Evolutionary conservation across 2,113 vertebrate species (phyloP), one percentile per base, ranked within the genome.

Genomic region (Todiramphus saurophagus): DNA sequence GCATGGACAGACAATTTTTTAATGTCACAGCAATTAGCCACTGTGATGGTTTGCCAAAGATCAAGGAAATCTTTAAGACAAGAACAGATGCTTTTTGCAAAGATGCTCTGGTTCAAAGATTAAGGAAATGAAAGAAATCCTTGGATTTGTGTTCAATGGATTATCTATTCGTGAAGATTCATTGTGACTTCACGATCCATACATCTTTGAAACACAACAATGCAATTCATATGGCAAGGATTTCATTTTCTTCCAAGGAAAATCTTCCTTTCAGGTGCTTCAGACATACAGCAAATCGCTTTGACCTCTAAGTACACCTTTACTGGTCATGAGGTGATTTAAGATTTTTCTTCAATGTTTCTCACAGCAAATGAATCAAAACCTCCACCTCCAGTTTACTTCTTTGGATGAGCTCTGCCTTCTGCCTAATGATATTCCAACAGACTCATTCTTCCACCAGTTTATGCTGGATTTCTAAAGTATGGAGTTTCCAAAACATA

Each of bases 1-100:
- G 41, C 43, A 56, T 84, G 84, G 31, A 24, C 9, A 87, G 31
- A 24, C 9, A n/a, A 53, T 82, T 69, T 73, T 69, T 53, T 35
- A 23, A 80, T 55, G 7, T 67, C 74, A 72, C 23, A 93, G 46
- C 48, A 91, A 84, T 91, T 94, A 87, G 87, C 70, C 16, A 64
- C 87, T 85, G 62, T 87, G 92, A 92, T 69, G 20, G 28, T 56
- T 85, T 96, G 94, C 92, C 90, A 95, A 85, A 85, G 39, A 87
- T 25, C 72, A 56, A 33, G 58, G 30, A 85, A 87, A 69, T 30
- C 20, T 69, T 87, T 82, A 84, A 91, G 81, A 78, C 27, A 78
- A 72, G 46, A 82, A 64, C 24, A 9, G 39, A 68, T 73, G 17
- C 7, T 79, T 91, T 75, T 78, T 64, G 27, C 7, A 43, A 87